Evolutionary conservation across 2,888 invertebrate genomes (phyloP).

Genomic region (Neoitamus cyanurus): DNA sequence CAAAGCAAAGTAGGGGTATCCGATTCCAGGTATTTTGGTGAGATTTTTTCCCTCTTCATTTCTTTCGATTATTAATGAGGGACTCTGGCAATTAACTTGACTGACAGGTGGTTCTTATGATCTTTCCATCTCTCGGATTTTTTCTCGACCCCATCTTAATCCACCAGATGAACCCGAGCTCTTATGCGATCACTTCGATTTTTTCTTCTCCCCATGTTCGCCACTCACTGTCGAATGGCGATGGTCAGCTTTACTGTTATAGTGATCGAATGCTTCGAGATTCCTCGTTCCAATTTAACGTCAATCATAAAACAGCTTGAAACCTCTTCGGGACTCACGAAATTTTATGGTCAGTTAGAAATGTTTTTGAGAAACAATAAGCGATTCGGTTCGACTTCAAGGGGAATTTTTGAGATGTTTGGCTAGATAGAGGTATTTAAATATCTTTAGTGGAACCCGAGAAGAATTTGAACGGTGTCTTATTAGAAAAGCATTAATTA

Average conservation of each 20-base stretch:
- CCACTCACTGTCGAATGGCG: neutral
- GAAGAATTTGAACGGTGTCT: neutral
- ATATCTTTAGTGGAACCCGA: neutral
- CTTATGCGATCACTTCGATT: neutral
- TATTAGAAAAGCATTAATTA: neutral
- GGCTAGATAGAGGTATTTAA: neutral
- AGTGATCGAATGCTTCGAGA: constrained; percentile 27
- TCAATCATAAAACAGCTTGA: constrained; percentile 27
- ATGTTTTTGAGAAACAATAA: neutral
- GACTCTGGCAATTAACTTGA: constrained; percentile 42
- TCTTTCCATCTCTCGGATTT: neutral
- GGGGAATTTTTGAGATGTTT: neutral
- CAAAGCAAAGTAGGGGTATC: neutral
- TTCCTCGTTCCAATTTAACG: neutral
- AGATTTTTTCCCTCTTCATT: neutral
- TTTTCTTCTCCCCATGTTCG: neutral
- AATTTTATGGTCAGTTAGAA: neutral
- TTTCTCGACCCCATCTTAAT: neutral
- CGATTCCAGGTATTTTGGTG: constrained; percentile 7
- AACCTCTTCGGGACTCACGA: neutral
- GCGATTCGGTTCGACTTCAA: neutral
- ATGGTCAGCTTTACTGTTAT: constrained; percentile 8
- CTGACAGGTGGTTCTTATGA: constrained; percentile 42
- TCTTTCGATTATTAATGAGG: constrained; percentile 45
- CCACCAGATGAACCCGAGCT: neutral